These are phyloP conservation scores for Rhynchomys soricoides DNA, from an alignment of 2,113 vertebrate species.

Conservation along the genomic window DNA sequence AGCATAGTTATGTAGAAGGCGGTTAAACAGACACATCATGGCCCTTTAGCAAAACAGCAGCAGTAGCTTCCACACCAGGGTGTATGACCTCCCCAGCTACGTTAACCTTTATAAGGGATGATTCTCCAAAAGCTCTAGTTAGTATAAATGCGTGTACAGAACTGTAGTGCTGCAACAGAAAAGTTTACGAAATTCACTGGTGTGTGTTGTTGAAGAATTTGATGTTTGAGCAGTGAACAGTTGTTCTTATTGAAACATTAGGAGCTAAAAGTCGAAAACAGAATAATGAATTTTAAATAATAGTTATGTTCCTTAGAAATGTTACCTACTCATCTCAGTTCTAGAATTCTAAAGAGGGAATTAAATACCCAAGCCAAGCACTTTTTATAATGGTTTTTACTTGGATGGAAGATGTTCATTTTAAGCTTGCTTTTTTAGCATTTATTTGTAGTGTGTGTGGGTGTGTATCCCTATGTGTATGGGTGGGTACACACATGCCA, in stretches of 20 bases:
- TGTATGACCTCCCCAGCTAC: not conserved
- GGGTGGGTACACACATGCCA: not conserved
- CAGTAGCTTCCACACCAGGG: not conserved
- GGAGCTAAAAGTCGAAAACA: not conserved
- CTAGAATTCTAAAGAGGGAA: not conserved
- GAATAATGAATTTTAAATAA: not conserved
- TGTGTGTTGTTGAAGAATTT: not conserved
- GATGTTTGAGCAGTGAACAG: not conserved
- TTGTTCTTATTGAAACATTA: not conserved
- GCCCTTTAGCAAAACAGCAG: not conserved
- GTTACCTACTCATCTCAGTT: not conserved
- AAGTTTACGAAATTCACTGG: not conserved
- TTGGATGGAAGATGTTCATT: constrained; percentile 10
- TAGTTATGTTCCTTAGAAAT: not conserved
- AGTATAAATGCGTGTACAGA: constrained; percentile 2
- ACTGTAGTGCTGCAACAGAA: not conserved
- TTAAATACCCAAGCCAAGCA: not conserved
- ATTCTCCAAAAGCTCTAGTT: not conserved
- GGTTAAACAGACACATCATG: not conserved
- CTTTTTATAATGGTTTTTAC: not conserved
- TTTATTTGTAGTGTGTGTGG: not conserved
- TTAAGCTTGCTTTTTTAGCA: not conserved
- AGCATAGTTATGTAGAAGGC: not conserved
- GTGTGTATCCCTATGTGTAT: not conserved
- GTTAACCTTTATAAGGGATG: not conserved